phyloP scores from a whole-genome alignment of 1,140 invertebrate species.

The Piezodorus guildinii region DNA sequence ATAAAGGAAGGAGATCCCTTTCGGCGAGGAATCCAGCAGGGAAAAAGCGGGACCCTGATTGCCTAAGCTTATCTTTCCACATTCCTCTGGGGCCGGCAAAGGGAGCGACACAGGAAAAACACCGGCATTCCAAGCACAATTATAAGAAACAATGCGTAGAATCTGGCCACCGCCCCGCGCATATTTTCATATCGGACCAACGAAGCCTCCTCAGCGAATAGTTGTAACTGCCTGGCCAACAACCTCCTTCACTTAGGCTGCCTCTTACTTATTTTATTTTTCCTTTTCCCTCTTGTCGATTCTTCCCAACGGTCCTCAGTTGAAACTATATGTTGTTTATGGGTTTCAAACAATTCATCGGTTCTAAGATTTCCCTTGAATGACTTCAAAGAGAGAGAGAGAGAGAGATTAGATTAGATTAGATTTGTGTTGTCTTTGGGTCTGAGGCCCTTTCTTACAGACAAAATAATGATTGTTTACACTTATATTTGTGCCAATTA shows the following conservation, averaged over 20 bases:
- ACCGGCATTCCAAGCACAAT: slow-evolving; percentile 9
- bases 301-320: too few relatives aligned
- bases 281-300: background rate
- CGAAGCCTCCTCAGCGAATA: background rate
- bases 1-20: slow-evolving; percentile 9
- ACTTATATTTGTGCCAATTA: too few relatives aligned
- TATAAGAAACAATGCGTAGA: slow-evolving; percentile 14
- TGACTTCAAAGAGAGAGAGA: too few relatives aligned
- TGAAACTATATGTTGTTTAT: too few relatives aligned
- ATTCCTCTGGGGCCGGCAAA: slow-evolving; percentile 8
- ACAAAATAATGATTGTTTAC: too few relatives aligned
- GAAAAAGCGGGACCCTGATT: slow-evolving; percentile 9
- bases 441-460: too few relatives aligned
- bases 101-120: slow-evolving; percentile 7
- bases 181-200: slow-evolving; percentile 8
- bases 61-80: slow-evolving; percentile 13
- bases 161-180: slow-evolving; percentile 3
- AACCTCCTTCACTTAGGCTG: background rate
- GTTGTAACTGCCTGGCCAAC: background rate
- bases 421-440: too few relatives aligned
- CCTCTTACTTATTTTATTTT: background rate
- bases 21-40: slow-evolving; percentile 3
- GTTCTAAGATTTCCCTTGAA: too few relatives aligned
- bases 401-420: too few relatives aligned
- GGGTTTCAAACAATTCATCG: too few relatives aligned